Evolutionary conservation across 1,140 invertebrate genomes (phyloP).

Genomic region (Neotoxoptera formosana): DNA sequence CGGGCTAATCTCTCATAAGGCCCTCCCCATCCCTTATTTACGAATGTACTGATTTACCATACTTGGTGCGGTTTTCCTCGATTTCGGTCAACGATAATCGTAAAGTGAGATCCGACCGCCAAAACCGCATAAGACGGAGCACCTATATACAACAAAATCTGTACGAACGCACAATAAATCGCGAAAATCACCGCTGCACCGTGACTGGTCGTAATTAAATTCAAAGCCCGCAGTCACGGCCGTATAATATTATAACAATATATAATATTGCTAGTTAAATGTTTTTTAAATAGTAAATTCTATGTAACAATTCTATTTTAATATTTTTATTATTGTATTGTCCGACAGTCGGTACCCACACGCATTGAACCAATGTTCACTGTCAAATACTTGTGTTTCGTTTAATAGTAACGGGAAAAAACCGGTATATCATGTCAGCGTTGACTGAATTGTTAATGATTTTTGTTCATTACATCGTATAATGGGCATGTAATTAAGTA

Average conservation of each 20-base stretch:
- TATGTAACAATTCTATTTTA: not conserved
- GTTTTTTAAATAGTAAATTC: not conserved
- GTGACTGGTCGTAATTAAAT: slow-evolving; percentile 20
- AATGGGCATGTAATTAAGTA: slow-evolving; percentile 24
- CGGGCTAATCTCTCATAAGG: not conserved
- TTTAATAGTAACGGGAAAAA: slow-evolving; percentile 23
- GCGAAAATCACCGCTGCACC: not conserved
- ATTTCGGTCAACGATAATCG: not conserved
- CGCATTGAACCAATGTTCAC: slow-evolving; percentile 19
- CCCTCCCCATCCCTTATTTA: not conserved
- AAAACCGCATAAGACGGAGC: not conserved
- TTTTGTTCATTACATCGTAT: slow-evolving; percentile 29
- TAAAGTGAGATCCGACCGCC: not conserved
- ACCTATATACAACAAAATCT: not conserved
- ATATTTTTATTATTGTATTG: slow-evolving; percentile 9
- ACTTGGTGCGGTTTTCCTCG: not conserved
- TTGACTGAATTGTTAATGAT: slow-evolving; percentile 27
- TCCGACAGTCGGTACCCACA: not conserved
- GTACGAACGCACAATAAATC: not conserved
- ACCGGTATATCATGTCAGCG: slow-evolving; percentile 13
- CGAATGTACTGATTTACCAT: not conserved
- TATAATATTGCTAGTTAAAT: not conserved
- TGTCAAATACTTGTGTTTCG: slow-evolving; percentile 1
- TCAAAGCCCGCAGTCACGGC: not conserved
- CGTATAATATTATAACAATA: not conserved